phyloP scores from a whole-genome alignment of 2,888 invertebrate species.

The Mactromeris polynyma region DNA sequence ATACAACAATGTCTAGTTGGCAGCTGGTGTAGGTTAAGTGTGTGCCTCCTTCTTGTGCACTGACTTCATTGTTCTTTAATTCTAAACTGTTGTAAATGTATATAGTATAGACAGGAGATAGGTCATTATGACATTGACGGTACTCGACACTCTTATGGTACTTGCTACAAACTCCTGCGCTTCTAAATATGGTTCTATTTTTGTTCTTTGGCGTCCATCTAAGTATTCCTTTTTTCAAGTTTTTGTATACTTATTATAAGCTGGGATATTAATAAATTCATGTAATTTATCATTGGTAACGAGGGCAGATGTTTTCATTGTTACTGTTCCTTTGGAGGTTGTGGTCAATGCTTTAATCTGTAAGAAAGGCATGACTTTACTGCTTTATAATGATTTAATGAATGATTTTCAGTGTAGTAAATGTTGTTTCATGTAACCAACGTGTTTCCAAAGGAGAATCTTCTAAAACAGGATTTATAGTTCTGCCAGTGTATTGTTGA shows the following conservation, averaged over 20 bases:
- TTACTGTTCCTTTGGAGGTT: neutral
- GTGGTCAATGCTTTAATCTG: neutral
- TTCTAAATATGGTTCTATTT: neutral
- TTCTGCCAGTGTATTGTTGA: neutral
- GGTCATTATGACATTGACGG: neutral
- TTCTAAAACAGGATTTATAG: too few relatives aligned
- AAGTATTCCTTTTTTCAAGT: neutral
- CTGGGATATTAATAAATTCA: neutral
- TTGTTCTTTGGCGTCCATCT: neutral
- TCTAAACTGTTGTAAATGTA: neutral
- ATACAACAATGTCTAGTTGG: too few relatives aligned
- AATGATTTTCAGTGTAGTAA: too few relatives aligned
- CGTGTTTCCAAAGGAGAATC: too few relatives aligned
- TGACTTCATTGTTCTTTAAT: neutral
- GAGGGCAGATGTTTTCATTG: neutral
- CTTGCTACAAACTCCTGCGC: neutral
- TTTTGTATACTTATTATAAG: neutral
- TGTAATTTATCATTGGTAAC: neutral
- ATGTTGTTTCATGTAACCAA: too few relatives aligned
- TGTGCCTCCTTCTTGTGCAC: neutral
- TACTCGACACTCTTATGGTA: neutral
- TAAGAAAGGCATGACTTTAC: too few relatives aligned
- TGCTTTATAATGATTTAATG: too few relatives aligned
- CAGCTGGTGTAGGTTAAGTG: conserved; percentile 2
- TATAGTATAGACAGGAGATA: neutral